Evolutionary conservation across 2,797 vertebrate species (phyloP).

Genomic region (Sebastes elongatus): DNA sequence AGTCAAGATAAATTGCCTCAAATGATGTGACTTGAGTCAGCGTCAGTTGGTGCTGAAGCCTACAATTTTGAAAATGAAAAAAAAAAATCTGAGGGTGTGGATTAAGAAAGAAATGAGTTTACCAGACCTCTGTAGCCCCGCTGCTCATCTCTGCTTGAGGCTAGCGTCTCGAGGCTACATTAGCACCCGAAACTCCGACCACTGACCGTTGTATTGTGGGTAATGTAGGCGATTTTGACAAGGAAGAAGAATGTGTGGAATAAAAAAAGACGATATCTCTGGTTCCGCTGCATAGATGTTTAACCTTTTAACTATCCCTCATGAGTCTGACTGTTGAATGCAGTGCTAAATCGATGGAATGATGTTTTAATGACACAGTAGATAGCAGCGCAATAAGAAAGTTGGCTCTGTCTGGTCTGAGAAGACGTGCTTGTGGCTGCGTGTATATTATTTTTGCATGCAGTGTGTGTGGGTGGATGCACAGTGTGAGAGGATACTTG

Average conservation of each 20-base stretch:
- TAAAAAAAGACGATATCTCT: neutral
- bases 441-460: neutral
- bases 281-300: neutral
- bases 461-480: neutral
- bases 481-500: slow-evolving; percentile 4
- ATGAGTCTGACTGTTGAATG: neutral
- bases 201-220: neutral
- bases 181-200: neutral
- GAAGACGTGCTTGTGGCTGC: neutral
- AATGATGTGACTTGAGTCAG: neutral
- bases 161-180: neutral
- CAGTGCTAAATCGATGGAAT: neutral
- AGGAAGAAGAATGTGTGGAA: neutral
- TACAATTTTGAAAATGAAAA: neutral
- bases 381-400: neutral
- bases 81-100: neutral
- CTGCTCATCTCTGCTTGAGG: neutral
- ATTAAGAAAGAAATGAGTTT: neutral
- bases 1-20: neutral
- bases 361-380: neutral
- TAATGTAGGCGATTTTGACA: neutral
- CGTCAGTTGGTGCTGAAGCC: neutral
- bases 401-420: neutral
- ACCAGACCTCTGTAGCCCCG: neutral
- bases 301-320: neutral